Evolutionary conservation across 2,113 vertebrate genomes (phyloP).

Genomic region (Tringa solitaria): DNA sequence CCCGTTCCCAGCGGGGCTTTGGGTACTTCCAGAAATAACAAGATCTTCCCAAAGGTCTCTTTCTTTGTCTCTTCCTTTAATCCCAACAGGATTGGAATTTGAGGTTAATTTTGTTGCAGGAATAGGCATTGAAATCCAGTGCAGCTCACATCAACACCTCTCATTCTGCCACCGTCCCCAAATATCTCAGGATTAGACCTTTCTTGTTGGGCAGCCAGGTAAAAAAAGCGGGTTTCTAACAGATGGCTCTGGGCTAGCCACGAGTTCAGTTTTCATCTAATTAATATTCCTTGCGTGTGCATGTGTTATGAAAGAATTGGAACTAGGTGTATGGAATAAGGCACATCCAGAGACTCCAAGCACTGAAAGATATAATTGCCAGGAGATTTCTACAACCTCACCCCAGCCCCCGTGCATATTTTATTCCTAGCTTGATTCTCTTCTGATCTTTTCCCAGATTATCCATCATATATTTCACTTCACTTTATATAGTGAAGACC

Average conservation of each 20-base stretch:
- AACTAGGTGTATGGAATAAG: constrained; percentile 3
- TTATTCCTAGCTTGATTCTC: not conserved
- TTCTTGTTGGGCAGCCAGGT: constrained; percentile 46
- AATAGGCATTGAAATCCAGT: not conserved
- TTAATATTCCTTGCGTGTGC: constrained; percentile 19
- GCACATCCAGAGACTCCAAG: not conserved
- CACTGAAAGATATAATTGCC: not conserved
- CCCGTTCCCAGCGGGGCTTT: constrained; percentile 50
- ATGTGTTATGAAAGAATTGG: not conserved
- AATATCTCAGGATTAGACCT: not conserved
- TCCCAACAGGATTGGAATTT: constrained; percentile 41
- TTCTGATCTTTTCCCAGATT: not conserved
- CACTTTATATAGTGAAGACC: not conserved
- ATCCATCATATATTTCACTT: not conserved
- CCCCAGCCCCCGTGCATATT: not conserved
- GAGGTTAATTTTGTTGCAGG: constrained; percentile 53
- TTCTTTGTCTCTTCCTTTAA: constrained; percentile 60
- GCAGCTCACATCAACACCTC: constrained; percentile 34
- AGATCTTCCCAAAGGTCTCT: constrained; percentile 61
- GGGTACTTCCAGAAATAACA: constrained; percentile 66
- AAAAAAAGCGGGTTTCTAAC: not conserved
- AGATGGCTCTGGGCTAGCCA: constrained; percentile 14
- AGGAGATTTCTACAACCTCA: not conserved
- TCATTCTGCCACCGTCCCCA: not conserved
- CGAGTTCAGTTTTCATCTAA: not conserved